A percentile compares a stretch with the other conserved stretches of the same genome.
phyloP scores from a whole-genome alignment of 2,113 vertebrate genomes.

The Microtus pennsylvanicus region DNA sequence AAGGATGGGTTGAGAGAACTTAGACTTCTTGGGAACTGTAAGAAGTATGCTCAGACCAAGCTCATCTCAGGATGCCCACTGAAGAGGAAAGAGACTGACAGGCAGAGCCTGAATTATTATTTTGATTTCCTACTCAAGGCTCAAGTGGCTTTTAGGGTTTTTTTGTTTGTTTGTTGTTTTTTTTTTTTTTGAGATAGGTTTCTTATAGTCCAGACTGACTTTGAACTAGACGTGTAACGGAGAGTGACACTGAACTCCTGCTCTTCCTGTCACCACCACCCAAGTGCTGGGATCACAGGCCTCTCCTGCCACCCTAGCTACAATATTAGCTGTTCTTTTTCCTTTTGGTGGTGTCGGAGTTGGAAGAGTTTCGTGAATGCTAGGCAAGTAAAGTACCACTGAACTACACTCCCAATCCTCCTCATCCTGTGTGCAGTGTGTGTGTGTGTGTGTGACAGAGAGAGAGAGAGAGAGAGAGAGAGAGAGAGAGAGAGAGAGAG shows the following conservation, averaged over 20 bases:
- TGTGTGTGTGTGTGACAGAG: too few relatives aligned
- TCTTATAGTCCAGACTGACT: neutral
- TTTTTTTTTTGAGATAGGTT: too few relatives aligned
- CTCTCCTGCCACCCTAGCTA: neutral
- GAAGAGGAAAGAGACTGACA: neutral
- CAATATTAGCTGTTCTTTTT: neutral
- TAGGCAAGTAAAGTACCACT: neutral
- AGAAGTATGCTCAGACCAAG: neutral
- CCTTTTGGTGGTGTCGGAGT: neutral
- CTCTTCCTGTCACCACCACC: too few relatives aligned
- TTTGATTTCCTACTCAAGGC: conserved; percentile 19
- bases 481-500: too few relatives aligned
- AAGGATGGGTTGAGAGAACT: neutral
- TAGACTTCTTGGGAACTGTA: neutral
- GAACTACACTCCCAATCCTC: neutral
- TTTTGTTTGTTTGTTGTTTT: neutral
- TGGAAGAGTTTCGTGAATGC: neutral
- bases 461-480: too few relatives aligned
- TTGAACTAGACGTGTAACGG: neutral
- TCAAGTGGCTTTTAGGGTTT: neutral
- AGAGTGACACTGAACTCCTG: neutral
- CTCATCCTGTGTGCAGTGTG: neutral
- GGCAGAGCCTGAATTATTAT: neutral
- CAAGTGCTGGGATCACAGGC: neutral
- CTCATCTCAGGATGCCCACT: neutral